phyloP scores from a whole-genome alignment of 2,113 vertebrate species.

The Bucco capensis region DNA sequence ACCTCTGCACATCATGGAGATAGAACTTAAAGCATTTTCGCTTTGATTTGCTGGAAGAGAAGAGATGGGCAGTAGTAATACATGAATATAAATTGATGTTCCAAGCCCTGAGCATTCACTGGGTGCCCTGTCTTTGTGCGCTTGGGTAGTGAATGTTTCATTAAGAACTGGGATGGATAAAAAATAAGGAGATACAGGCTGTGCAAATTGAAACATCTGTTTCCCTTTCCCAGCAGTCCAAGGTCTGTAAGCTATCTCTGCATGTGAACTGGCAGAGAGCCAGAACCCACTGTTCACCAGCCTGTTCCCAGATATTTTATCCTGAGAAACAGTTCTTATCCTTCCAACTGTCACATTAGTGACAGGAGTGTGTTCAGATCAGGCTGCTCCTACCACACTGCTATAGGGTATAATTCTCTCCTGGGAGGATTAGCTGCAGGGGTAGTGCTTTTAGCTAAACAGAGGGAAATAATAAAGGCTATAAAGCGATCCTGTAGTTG shows the following conservation, averaged over 20 bases:
- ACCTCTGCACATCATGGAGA: neutral
- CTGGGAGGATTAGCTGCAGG: neutral
- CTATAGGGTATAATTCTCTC: neutral
- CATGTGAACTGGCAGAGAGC: conserved; percentile 35
- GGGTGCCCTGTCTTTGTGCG: neutral
- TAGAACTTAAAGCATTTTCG: neutral
- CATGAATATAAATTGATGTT: neutral
- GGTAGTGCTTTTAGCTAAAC: neutral
- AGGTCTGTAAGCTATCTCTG: conserved; percentile 15
- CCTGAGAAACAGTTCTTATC: conserved; percentile 41
- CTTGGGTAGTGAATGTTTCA: neutral
- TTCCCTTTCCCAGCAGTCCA: conserved; percentile 45
- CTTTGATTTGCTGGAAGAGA: neutral
- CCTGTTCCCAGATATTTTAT: conserved; percentile 57
- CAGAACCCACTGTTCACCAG: conserved; percentile 46
- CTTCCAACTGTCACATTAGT: neutral
- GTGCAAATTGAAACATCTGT: conserved; percentile 60
- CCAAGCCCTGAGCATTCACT: neutral
- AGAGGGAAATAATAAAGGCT: neutral
- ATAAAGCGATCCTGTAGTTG: neutral
- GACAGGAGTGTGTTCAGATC: conserved; percentile 15
- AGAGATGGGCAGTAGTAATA: neutral
- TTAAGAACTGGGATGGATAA: neutral
- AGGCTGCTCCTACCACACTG: neutral
- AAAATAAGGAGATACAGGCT: neutral